Conservation (phyloP, 2,113 vertebrate species). For the Corvus moneduloides region DNA sequence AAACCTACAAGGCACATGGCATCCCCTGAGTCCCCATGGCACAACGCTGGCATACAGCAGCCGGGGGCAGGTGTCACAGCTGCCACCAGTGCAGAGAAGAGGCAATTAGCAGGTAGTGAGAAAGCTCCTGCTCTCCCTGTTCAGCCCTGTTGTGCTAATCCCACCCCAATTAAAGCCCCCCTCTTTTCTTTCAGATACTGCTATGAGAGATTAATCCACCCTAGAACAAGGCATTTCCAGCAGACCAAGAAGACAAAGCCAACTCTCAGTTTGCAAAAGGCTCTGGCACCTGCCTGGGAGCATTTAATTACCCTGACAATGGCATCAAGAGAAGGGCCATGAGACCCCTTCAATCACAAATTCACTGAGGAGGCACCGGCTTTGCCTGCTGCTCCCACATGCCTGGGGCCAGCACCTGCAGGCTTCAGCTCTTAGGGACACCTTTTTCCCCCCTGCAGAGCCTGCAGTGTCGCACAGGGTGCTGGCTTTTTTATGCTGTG, state of each 20-base stretch:
- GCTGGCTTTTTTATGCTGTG: background rate
- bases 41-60: background rate
- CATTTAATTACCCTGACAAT: background rate
- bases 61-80: fast-evolving
- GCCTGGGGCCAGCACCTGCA: background rate
- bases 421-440: background rate
- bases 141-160: background rate
- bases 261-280: background rate
- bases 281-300: background rate
- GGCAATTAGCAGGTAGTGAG: background rate
- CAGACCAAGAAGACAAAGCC: background rate
- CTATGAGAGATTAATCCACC: background rate
- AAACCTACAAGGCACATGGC: background rate
- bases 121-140: background rate
- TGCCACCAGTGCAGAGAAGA: background rate
- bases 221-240: background rate
- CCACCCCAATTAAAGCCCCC: background rate
- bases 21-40: background rate
- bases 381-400: background rate
- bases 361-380: background rate
- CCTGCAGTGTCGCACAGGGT: background rate
- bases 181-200: background rate
- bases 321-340: background rate
- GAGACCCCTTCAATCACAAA: background rate
- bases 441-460: background rate